Evolutionary conservation across 1,140 invertebrate genomes (phyloP).

Genomic region (Chelonus insularis): DNA sequence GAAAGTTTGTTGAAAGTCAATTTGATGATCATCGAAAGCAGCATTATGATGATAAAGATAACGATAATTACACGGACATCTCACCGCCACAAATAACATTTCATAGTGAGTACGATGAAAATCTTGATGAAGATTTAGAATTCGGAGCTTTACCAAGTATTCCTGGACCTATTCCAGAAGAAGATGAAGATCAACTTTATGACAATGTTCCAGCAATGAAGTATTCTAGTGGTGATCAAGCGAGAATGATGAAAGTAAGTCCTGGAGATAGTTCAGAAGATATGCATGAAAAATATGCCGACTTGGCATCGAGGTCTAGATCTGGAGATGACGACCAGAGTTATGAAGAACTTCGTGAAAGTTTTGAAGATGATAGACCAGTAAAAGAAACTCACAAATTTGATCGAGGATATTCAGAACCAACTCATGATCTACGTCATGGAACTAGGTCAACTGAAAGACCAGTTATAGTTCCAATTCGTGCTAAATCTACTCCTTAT

Average conservation of each 20-base stretch:
- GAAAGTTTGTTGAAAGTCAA: conserved; percentile 51
- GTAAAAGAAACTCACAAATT: conserved; percentile 33
- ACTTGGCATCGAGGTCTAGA: conserved; percentile 39
- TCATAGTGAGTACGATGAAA: conserved; percentile 50
- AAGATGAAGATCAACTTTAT: conserved; percentile 52
- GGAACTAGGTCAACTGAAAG: conserved; percentile 53
- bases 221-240: conserved; percentile 46
- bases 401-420: conserved; percentile 45
- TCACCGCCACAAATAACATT: conserved; percentile 45
- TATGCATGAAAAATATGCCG: conserved; percentile 54
- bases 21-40: conserved; percentile 45
- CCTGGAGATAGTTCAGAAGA: conserved; percentile 52
- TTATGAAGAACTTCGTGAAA: conserved; percentile 43
- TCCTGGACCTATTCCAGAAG: conserved; percentile 50
- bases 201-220: conserved; percentile 57
- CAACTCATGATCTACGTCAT: conserved; percentile 33
- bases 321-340: conserved; percentile 51
- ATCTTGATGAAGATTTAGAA: conserved; percentile 36
- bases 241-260: conserved; percentile 50
- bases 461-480: conserved; percentile 51
- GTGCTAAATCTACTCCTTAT: conserved; percentile 54
- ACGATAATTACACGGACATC: conserved; percentile 34
- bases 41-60: conserved; percentile 35
- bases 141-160: conserved; percentile 31
- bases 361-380: conserved; percentile 20